Evolutionary conservation across 2,888 invertebrate species (phyloP).

Genomic region (Adelognathus sp.): DNA sequence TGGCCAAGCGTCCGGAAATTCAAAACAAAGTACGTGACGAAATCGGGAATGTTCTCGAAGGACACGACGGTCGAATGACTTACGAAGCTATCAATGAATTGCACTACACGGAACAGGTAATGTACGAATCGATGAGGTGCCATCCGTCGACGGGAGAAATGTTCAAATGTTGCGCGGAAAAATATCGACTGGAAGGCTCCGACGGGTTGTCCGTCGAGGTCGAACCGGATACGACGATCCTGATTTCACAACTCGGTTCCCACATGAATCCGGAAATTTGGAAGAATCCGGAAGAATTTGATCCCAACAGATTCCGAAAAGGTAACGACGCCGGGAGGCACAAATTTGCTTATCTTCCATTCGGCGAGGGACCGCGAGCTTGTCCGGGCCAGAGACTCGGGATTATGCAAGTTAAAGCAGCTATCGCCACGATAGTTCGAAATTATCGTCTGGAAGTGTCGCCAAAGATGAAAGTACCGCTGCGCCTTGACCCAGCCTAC

Average conservation of each 20-base stretch:
- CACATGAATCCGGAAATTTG: constrained; percentile 50
- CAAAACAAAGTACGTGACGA: constrained; percentile 81
- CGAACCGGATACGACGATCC: constrained; percentile 58
- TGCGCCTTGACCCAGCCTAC: constrained; percentile 30
- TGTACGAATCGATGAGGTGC: constrained; percentile 66
- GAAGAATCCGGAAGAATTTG: constrained; percentile 47
- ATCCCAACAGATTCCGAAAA: constrained; percentile 48
- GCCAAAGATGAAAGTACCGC: constrained; percentile 41
- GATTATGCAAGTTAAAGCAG: constrained; percentile 45
- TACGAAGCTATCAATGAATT: constrained; percentile 81
- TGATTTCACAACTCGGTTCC: constrained; percentile 51
- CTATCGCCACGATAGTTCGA: constrained; percentile 36
- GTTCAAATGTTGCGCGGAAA: constrained; percentile 61
- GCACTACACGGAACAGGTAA: constrained; percentile 82
- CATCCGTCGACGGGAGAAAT: constrained; percentile 38
- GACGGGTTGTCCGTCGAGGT: constrained; percentile 64
- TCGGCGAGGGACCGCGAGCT: too few species aligned
- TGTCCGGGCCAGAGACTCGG: constrained; percentile 52
- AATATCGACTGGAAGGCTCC: constrained; percentile 53
- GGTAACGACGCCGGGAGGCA: constrained; percentile 10
- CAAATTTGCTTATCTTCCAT: constrained; percentile 39
- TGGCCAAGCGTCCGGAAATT: constrained; percentile 79
- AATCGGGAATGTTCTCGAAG: constrained; percentile 74
- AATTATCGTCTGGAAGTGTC: constrained; percentile 44
- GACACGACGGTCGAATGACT: constrained; percentile 75